Evolutionary conservation across 1,140 invertebrate species (phyloP), one percentile per base, ranked within the genome.

Genomic region (Mesaphorura yosii): DNA sequence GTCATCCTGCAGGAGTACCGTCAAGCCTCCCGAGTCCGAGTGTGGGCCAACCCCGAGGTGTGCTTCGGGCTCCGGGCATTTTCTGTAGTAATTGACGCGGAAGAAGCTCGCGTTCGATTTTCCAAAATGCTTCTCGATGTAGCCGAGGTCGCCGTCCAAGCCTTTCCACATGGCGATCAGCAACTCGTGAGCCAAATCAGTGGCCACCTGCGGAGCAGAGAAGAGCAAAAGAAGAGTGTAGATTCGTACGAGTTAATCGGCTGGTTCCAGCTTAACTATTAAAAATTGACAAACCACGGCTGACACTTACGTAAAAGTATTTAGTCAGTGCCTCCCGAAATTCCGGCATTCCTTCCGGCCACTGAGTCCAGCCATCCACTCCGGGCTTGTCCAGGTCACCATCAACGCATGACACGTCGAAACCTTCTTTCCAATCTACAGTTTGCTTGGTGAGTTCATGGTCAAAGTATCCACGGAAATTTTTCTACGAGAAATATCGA

Each of bases 391-490:
- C 17, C 14, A 42, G 17, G 19, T 19, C 2, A 15, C 45, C 45
- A 2, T 14, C 15, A 0, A 42, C 38, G 3, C 3, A 22, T 17
- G 44, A 45, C 25, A 46, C 48, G 26, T 58, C 56, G 29, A 53
- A 58, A 3, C 48, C 48, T 53, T 58, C 51, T 31, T 58, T 58
- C 56, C 51, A 53, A 41, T 58, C 56, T 20, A 58, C 7, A 17
- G 40, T 58, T 31, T 58, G 56, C 25, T 53, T 58, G 0, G 56
- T 58, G n/a, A 58, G 26, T 29, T 58, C 56, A 37, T 37, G 25
- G 25, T 53, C 51, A 20, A 41, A 53, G 28, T 49, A 58, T 1
- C 56, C 56, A 0, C 51, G 37, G 17, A 48, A 53, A 23, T 58
- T 58, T 12, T 53, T 41, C 56, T 57, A n/a, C n/a, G n/a, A n/a